Conservation (phyloP, 2,888 invertebrate species). For the Drosophila putrida region DNA sequence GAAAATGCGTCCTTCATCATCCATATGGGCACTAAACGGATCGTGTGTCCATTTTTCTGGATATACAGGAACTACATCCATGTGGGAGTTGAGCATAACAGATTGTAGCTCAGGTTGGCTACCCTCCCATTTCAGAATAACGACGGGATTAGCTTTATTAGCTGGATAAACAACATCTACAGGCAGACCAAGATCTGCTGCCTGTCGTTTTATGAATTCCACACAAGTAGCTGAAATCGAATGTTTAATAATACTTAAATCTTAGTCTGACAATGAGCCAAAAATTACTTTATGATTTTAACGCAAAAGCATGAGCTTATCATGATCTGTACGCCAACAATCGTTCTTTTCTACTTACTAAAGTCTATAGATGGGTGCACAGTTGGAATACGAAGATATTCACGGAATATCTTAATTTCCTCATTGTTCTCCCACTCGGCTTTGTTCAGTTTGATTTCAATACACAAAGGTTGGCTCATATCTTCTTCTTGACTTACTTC, state of each 20-base stretch:
- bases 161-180: conserved; percentile 87
- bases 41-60: conserved; percentile 95
- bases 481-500: background rate
- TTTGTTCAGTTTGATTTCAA: conserved; percentile 44
- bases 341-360: conserved; percentile 87
- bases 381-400: conserved; percentile 94
- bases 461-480: background rate
- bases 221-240: conserved; percentile 86
- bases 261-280: background rate
- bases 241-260: background rate
- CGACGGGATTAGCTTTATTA: conserved; percentile 89
- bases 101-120: conserved; percentile 89
- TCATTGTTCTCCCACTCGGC: conserved; percentile 86
- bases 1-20: conserved; percentile 92
- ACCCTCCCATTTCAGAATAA: conserved; percentile 93
- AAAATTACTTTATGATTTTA: conserved; percentile 8
- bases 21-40: conserved; percentile 95
- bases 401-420: conserved; percentile 92
- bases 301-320: background rate
- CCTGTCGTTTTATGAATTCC: conserved; percentile 90
- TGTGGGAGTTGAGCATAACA: conserved; percentile 96
- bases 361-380: conserved; percentile 95
- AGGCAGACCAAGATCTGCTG: conserved; percentile 89
- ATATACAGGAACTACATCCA: conserved; percentile 97
- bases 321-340: background rate